Conservation (phyloP, 2,113 vertebrate genomes). For the Spea multiplicata region DNA sequence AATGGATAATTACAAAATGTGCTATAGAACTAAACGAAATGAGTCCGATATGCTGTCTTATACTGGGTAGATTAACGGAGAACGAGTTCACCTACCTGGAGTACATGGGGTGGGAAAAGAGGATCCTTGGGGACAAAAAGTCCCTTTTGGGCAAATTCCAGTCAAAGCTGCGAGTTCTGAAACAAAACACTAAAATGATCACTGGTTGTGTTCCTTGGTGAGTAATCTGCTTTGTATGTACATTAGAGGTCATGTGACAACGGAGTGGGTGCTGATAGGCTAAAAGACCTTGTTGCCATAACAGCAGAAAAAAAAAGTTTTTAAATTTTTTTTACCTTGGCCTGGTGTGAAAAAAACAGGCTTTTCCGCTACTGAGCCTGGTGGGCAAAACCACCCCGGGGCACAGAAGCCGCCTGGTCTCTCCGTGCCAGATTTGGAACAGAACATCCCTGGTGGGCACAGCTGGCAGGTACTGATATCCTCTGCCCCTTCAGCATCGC, state of each 20-base stretch:
- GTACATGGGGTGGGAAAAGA: conserved; percentile 55
- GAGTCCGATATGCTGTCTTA: too few relatives aligned
- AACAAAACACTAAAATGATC: not conserved
- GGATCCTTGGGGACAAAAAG: conserved; percentile 58
- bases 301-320: accelerated
- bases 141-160: conserved; percentile 54
- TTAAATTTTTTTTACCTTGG: conserved; percentile 28
- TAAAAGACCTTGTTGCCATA: not conserved
- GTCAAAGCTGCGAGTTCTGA: conserved; percentile 12
- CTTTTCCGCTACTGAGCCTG: conserved; percentile 50
- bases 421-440: conserved; percentile 60
- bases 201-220: not conserved
- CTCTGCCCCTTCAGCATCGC: conserved; percentile 43
- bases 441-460: conserved; percentile 73
- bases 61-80: not conserved
- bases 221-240: too few relatives aligned
- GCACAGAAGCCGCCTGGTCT: conserved; percentile 56
- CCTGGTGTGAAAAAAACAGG: conserved; percentile 35
- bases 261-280: not conserved
- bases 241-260: not conserved
- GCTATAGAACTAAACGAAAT: too few relatives aligned
- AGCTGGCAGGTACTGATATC: conserved; percentile 52
- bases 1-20: too few relatives aligned
- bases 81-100: conserved; percentile 53
- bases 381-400: conserved; percentile 61